Percentiles rank a stretch among this genome's conserved stretches.
These are phyloP conservation scores for Ethmia dodecea DNA, from an alignment of 2,888 invertebrate species.

Conservation along the genomic window DNA sequence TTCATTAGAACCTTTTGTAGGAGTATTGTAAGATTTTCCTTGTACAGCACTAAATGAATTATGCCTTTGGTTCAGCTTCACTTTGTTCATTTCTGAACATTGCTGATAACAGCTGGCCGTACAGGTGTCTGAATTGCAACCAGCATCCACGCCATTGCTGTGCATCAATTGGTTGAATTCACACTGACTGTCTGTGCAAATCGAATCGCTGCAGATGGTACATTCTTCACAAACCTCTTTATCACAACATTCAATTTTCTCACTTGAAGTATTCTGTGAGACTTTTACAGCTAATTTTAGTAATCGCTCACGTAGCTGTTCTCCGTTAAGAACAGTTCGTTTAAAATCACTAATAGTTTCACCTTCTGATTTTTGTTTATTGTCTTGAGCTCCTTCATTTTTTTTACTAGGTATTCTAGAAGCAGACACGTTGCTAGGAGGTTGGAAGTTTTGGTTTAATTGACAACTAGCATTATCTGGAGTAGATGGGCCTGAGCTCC, in stretches of 20 bases:
- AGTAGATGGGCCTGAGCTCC: slow-evolving; percentile 80
- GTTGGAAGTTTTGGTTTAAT: slow-evolving; percentile 65
- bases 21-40: slow-evolving; percentile 51
- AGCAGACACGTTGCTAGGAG: slow-evolving; percentile 43
- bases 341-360: slow-evolving; percentile 65
- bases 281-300: slow-evolving; percentile 79
- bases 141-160: slow-evolving; percentile 59
- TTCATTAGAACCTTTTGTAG: slow-evolving; percentile 45
- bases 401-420: slow-evolving; percentile 42
- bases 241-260: slow-evolving; percentile 74
- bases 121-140: slow-evolving; percentile 65
- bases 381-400: slow-evolving; percentile 36
- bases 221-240: slow-evolving; percentile 72
- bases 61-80: slow-evolving; percentile 61
- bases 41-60: slow-evolving; percentile 70
- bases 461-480: slow-evolving; percentile 76
- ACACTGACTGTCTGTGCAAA: slow-evolving; percentile 71
- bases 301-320: slow-evolving; percentile 81
- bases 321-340: slow-evolving; percentile 77
- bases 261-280: slow-evolving; percentile 57
- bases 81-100: slow-evolving; percentile 42
- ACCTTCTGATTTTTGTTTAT: slow-evolving; percentile 37
- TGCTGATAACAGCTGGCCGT: slow-evolving; percentile 62
- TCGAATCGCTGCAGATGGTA: slow-evolving; percentile 70
- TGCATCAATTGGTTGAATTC: slow-evolving; percentile 70